Evolutionary conservation across 2,113 vertebrate species (phyloP).

Genomic region (Oreochromis spilurus): DNA sequence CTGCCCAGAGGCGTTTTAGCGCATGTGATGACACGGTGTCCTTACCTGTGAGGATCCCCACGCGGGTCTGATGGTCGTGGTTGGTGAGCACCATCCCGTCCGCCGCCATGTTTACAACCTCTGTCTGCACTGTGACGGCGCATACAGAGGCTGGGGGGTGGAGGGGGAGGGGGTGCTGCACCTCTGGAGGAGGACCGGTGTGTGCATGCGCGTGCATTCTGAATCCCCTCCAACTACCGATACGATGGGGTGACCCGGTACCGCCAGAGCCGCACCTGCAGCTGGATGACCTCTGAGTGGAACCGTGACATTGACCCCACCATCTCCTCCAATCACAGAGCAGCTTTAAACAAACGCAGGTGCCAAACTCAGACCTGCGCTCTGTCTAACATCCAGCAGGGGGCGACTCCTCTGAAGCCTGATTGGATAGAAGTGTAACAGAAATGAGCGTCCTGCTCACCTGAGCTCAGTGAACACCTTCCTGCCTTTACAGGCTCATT

Average conservation of each 20-base stretch:
- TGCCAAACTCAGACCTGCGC: not conserved
- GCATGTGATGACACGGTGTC: not conserved
- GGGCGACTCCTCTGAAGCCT: not conserved
- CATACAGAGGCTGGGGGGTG: conserved; percentile 42
- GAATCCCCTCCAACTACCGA: conserved; percentile 15
- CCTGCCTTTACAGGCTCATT: not conserved
- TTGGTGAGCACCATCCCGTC: conserved; percentile 95
- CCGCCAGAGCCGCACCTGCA: not conserved
- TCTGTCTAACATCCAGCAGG: not conserved
- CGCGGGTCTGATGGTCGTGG: conserved; percentile 95
- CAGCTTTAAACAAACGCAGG: not conserved
- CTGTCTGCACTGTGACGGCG: conserved; percentile 64
- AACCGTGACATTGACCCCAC: not conserved
- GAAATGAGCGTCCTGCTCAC: not conserved
- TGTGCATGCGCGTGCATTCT: not conserved
- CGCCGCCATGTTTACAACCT: conserved; percentile 91
- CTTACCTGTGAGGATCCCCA: conserved; percentile 92
- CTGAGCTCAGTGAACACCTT: not conserved
- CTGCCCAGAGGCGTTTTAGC: not conserved
- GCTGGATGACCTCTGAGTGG: not conserved
- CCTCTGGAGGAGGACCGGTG: conserved; percentile 41
- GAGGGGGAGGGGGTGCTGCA: conserved; percentile 31
- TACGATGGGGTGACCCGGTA: not conserved
- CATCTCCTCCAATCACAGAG: not conserved
- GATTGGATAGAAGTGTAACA: not conserved